A percentile compares a stretch with the other conserved stretches of the same genome.
Evolutionary conservation across 2,113 vertebrate genomes (phyloP).

Genomic region (Myxocyprinus asiaticus): DNA sequence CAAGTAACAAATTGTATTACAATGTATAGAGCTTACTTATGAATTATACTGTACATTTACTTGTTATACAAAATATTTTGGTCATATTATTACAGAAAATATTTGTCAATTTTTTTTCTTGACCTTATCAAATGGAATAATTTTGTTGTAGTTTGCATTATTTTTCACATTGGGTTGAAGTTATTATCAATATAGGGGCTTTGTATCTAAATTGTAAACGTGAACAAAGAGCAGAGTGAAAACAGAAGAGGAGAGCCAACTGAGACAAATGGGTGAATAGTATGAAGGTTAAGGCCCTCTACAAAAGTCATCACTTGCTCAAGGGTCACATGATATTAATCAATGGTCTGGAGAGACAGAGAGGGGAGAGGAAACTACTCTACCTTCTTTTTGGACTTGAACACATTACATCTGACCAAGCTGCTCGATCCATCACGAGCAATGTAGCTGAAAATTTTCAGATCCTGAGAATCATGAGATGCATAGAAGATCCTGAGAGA

Average conservation of each 20-base stretch:
- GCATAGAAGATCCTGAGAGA: slow-evolving; percentile 83
- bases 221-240: not conserved
- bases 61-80: too few species aligned
- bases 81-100: too few species aligned
- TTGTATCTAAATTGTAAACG: too few species aligned
- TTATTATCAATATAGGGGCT: too few species aligned
- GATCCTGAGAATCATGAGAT: slow-evolving; percentile 83
- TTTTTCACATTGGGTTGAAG: too few species aligned
- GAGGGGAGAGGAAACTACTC: not conserved
- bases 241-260: not conserved
- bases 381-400: slow-evolving; percentile 89
- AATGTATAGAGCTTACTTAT: too few species aligned
- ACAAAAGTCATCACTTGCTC: not conserved
- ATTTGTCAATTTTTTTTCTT: too few species aligned
- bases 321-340: not conserved
- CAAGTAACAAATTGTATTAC: too few species aligned
- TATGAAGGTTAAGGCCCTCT: not conserved
- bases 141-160: too few species aligned
- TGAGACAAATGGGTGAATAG: not conserved
- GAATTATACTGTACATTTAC: too few species aligned
- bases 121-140: too few species aligned
- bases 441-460: slow-evolving; percentile 87
- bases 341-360: not conserved
- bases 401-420: slow-evolving; percentile 85
- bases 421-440: slow-evolving; percentile 81